These are phyloP conservation scores for Laupala kohalensis DNA, from an alignment of 1,140 invertebrate genomes.

Conservation along the genomic window DNA sequence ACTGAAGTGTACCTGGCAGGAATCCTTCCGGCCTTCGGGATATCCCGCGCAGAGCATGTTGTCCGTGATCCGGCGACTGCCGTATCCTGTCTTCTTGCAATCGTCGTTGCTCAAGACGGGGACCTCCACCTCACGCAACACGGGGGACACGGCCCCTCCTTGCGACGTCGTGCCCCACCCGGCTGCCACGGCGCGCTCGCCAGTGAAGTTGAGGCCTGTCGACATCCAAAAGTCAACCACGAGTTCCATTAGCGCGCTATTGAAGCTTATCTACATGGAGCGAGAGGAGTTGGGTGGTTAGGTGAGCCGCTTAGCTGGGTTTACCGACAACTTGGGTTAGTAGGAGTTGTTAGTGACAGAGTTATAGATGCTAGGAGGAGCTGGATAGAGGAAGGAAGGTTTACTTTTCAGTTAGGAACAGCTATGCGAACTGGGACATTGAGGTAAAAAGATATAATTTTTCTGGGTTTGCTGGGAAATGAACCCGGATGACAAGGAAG, in stretches of 20 bases:
- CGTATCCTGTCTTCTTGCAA: conserved; percentile 38
- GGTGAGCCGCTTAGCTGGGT: too few species aligned
- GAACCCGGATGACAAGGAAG: too few species aligned
- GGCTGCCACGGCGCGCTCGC: conserved; percentile 49
- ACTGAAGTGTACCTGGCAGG: conserved; percentile 47
- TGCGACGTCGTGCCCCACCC: conserved; percentile 63
- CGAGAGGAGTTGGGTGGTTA: neutral
- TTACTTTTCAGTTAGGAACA: too few species aligned
- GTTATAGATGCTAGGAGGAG: too few species aligned
- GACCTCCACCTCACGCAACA: conserved; percentile 41
- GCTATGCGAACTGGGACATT: too few species aligned
- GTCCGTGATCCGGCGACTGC: conserved; percentile 41
- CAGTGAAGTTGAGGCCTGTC: conserved; percentile 33
- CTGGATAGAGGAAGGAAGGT: too few species aligned
- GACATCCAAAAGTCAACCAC: neutral
- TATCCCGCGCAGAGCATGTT: conserved; percentile 70
- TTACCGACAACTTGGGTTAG: too few species aligned
- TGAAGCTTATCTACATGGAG: neutral
- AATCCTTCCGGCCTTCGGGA: conserved; percentile 51
- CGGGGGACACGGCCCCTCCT: conserved; percentile 41
- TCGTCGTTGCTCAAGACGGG: conserved; percentile 43
- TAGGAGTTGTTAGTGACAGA: too few species aligned
- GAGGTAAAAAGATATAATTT: too few species aligned
- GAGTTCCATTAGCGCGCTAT: neutral
- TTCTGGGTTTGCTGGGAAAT: too few species aligned